phyloP scores from a whole-genome alignment of 1,140 invertebrate genomes.

The Drosophila varians region DNA sequence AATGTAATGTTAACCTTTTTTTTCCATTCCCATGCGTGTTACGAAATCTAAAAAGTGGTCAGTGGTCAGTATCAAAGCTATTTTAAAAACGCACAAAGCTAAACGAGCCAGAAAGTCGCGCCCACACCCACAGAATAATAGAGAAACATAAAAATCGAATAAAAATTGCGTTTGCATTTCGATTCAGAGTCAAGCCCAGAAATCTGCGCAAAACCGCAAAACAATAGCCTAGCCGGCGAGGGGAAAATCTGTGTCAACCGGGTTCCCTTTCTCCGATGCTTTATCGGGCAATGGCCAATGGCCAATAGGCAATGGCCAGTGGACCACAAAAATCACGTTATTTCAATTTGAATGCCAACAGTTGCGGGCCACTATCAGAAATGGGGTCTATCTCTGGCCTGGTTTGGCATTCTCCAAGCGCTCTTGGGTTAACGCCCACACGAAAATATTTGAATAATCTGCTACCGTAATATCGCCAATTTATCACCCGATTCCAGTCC shows the following conservation, averaged over 20 bases:
- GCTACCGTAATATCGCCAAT: conserved; percentile 75
- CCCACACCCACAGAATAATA: conserved; percentile 42
- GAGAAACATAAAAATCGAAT: conserved; percentile 15
- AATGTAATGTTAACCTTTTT: background rate
- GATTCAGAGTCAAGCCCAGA: conserved; percentile 60
- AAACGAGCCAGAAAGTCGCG: conserved; percentile 44
- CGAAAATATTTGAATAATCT: conserved; percentile 71
- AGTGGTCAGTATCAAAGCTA: background rate
- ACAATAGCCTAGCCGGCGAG: conserved; percentile 58
- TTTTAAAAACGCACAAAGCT: background rate
- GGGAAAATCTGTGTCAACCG: conserved; percentile 62
- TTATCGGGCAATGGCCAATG: conserved; percentile 1
- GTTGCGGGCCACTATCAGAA: conserved; percentile 48
- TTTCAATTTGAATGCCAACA: conserved; percentile 79
- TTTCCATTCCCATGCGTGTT: background rate
- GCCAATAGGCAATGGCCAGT: conserved; percentile 45
- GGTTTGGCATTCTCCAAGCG: conserved; percentile 66
- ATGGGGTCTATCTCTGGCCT: conserved; percentile 40
- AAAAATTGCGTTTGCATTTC: conserved; percentile 73
- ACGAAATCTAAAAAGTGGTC: background rate
- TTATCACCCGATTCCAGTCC: conserved; percentile 50
- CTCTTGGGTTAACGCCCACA: conserved; percentile 66
- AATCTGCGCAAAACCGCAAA: conserved; percentile 77
- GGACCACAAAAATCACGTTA: conserved; percentile 80
- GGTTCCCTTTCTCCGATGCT: conserved; percentile 5